Conservation (phyloP, 1,140 invertebrate genomes). For the Glossosoma conforme region DNA sequence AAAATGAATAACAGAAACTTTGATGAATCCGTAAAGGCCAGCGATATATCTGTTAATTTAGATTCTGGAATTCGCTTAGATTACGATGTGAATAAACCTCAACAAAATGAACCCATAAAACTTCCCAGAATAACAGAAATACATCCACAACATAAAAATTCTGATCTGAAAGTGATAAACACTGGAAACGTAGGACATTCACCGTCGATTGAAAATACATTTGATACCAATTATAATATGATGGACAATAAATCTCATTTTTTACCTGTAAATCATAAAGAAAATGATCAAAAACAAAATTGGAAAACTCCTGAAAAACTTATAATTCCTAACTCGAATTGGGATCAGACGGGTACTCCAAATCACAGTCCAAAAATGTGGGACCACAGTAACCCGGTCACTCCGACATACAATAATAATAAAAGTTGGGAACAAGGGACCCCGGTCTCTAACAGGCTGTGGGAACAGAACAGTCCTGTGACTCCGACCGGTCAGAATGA, state of each 20-base stretch:
- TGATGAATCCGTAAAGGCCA: conserved; percentile 24
- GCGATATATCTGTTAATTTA: conserved; percentile 37
- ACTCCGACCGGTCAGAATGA: conserved; percentile 38
- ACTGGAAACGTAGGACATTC: too few relatives aligned
- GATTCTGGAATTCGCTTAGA: conserved; percentile 25
- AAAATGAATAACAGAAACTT: conserved; percentile 17
- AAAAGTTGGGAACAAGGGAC: conserved; percentile 26
- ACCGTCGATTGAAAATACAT: not conserved
- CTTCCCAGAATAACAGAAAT: conserved; percentile 44
- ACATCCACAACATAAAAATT: conserved; percentile 12
- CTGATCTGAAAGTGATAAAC: too few relatives aligned
- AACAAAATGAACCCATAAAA: conserved; percentile 41
- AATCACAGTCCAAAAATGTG: conserved; percentile 37
- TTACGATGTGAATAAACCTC: conserved; percentile 37
- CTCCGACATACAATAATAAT: conserved; percentile 15
- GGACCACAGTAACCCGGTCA: conserved; percentile 34
- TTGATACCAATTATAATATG: not conserved
- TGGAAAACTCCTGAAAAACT: conserved; percentile 45
- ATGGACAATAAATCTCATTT: conserved; percentile 2
- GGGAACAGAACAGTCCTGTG: conserved; percentile 24
- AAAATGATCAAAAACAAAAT: conserved; percentile 25
- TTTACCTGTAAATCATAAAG: conserved; percentile 10
- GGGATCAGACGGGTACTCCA: conserved; percentile 19
- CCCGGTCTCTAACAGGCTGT: conserved; percentile 22
- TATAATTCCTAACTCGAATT: conserved; percentile 26